A percentile compares a stretch with the other conserved stretches of the same genome.
Evolutionary conservation across 1,140 invertebrate species (phyloP).

Genomic region (Stegodyphus dumicola): DNA sequence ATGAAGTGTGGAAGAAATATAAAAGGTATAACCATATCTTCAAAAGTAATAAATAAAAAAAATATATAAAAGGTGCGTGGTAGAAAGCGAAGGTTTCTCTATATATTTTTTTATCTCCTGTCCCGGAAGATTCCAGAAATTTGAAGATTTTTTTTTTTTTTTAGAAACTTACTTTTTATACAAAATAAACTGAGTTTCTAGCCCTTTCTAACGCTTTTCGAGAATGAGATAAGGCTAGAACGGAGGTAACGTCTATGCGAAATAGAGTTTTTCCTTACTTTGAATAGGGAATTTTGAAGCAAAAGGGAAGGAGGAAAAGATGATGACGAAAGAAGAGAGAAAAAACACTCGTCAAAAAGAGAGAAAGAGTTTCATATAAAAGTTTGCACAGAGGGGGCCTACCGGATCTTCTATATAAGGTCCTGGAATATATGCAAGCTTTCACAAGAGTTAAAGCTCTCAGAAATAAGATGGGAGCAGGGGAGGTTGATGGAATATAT

Average conservation of each 20-base stretch:
- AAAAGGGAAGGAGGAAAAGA: constrained; percentile 30
- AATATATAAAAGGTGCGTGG: background rate
- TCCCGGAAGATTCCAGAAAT: constrained; percentile 39
- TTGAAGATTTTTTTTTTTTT: constrained; percentile 32
- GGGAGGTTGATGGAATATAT: constrained; percentile 41
- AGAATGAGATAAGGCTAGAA: constrained; percentile 44
- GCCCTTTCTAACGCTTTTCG: constrained; percentile 13
- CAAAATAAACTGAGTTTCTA: constrained; percentile 46
- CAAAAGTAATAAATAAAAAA: constrained; percentile 35
- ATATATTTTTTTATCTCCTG: background rate
- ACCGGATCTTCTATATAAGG: constrained; percentile 31
- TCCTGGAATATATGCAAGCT: constrained; percentile 52
- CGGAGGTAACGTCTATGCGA: constrained; percentile 28
- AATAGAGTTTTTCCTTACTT: constrained; percentile 58
- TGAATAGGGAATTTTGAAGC: constrained; percentile 56
- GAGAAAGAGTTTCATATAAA: constrained; percentile 30
- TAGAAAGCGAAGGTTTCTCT: background rate
- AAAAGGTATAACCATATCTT: constrained; percentile 50
- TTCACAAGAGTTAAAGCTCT: constrained; percentile 57
- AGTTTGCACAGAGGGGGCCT: constrained; percentile 41
- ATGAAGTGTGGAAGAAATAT: constrained; percentile 32
- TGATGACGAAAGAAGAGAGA: constrained; percentile 33
- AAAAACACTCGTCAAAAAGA: constrained; percentile 14
- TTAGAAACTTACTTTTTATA: background rate
- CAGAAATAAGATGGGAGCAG: constrained; percentile 42